These are phyloP conservation scores for Sesia apiformis DNA, from an alignment of 2,888 invertebrate species.

Conservation along the genomic window DNA sequence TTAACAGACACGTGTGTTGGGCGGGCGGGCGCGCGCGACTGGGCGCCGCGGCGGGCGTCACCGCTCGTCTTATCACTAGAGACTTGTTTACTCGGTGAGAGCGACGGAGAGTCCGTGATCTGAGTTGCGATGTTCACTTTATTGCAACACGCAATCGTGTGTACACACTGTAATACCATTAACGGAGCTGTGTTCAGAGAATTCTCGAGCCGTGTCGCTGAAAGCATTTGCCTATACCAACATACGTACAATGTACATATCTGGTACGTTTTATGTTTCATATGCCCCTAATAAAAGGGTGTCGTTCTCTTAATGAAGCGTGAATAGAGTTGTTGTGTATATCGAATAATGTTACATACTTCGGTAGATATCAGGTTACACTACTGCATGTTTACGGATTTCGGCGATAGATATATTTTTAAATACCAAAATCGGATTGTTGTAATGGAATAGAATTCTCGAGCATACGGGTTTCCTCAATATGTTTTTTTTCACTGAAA, in stretches of 20 bases:
- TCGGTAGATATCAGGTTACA: no score
- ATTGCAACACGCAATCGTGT: slow-evolving; percentile 22
- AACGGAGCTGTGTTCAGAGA: neutral
- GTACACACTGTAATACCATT: neutral
- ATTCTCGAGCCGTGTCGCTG: neutral
- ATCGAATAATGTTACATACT: no score
- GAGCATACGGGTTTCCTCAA: no score
- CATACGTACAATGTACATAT: neutral
- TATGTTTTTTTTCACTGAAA: no score
- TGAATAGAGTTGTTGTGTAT: neutral
- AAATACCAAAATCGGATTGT: no score
- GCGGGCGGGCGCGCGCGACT: slow-evolving; percentile 64
- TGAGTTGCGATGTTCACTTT: slow-evolving; percentile 39
- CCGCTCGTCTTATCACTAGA: slow-evolving; percentile 49
- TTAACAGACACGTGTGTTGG: slow-evolving; percentile 38
- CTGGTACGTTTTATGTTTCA: neutral
- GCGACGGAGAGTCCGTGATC: slow-evolving; percentile 38
- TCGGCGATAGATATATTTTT: no score
- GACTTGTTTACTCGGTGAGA: slow-evolving; percentile 44
- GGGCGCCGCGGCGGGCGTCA: slow-evolving; percentile 30
- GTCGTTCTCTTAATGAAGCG: neutral
- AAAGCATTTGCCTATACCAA: neutral
- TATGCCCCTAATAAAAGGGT: neutral
- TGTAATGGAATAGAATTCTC: no score
- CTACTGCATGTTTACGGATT: no score